Evolutionary conservation across 1,140 invertebrate species (phyloP).

Genomic region (Lepidurus apus): DNA sequence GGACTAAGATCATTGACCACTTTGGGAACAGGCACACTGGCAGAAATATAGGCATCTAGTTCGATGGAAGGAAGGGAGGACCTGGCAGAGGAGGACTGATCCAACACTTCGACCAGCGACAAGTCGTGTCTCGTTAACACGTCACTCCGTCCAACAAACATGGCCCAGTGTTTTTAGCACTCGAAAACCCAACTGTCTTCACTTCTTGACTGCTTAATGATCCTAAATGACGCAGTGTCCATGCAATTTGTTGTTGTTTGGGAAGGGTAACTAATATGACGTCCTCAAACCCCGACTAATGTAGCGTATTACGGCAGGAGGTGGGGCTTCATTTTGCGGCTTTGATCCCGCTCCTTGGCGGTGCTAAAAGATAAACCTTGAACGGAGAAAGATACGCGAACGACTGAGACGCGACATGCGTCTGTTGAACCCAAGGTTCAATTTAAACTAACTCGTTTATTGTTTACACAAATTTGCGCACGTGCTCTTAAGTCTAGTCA

Average conservation of each 20-base stretch:
- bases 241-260: conserved; percentile 22
- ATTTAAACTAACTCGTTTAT: no score
- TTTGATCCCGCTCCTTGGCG: no score
- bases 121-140: not conserved
- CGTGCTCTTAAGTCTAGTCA: no score
- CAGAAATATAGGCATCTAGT: conserved; percentile 9
- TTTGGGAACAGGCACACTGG: not conserved
- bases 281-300: not conserved
- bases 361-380: no score
- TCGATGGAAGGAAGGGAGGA: not conserved
- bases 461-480: no score
- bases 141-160: not conserved
- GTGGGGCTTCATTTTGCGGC: no score
- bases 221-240: not conserved
- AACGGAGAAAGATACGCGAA: no score
- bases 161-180: not conserved
- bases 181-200: not conserved
- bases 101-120: not conserved
- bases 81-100: not conserved
- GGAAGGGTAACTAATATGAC: not conserved
- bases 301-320: no score
- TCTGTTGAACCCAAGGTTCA: no score
- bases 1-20: not conserved
- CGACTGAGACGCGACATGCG: no score
- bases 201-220: not conserved